Conservation (phyloP, 2,113 vertebrate genomes). For the Lonchura striata region DNA sequence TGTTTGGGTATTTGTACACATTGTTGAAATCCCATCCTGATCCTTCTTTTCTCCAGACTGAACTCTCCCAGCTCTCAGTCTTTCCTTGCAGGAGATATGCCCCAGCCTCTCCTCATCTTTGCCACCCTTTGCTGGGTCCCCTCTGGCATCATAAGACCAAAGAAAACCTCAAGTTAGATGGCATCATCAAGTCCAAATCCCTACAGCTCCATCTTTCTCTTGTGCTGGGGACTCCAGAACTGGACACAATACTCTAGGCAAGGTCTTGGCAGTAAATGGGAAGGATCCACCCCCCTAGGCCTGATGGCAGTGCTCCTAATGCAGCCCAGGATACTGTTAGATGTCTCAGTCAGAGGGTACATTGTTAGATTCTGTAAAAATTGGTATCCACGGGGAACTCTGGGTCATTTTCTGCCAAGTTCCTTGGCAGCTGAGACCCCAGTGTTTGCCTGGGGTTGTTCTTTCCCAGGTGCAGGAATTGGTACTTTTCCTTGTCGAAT, state of each 20-base stretch:
- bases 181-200: background rate
- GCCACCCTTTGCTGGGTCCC: background rate
- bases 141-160: background rate
- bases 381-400: background rate
- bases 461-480: background rate
- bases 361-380: background rate
- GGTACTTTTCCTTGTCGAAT: background rate
- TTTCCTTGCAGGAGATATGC: background rate
- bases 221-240: background rate
- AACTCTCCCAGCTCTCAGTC: background rate
- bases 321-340: background rate
- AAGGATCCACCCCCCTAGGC: accelerated
- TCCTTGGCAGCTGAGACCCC: background rate
- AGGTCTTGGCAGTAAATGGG: background rate
- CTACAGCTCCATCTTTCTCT: background rate
- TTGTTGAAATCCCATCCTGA: background rate
- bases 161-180: background rate
- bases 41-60: background rate
- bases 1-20: background rate
- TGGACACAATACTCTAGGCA: background rate
- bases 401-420: background rate
- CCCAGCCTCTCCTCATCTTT: background rate
- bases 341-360: background rate
- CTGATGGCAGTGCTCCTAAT: background rate
- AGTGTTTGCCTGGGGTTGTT: background rate